Evolutionary conservation across 2,797 vertebrate species (phyloP).

Genomic region (Kryptopterus vitreolus): DNA sequence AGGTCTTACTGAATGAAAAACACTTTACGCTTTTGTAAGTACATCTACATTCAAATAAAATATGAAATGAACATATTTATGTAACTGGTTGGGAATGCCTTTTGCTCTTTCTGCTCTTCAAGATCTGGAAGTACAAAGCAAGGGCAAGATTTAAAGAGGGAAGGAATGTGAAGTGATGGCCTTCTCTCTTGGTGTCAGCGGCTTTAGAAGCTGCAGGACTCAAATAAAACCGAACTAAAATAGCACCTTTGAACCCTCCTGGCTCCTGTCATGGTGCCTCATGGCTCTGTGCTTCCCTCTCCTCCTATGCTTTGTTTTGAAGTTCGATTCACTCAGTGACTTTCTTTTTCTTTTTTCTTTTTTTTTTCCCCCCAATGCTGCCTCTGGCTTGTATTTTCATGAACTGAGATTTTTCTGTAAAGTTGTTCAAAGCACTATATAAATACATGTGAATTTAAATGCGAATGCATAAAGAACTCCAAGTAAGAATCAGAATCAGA

Average conservation of each 20-base stretch:
- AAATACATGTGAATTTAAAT: background rate
- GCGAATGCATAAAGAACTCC: no score
- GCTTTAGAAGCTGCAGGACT: slow-evolving; percentile 55
- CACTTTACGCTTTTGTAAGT: background rate
- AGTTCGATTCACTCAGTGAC: background rate
- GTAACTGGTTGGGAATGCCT: background rate
- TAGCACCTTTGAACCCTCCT: slow-evolving; percentile 54
- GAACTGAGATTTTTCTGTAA: background rate
- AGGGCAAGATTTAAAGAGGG: slow-evolving; percentile 10
- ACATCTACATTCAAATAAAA: background rate
- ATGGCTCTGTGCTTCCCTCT: slow-evolving; percentile 15
- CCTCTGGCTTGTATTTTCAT: background rate
- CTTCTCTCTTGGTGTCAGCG: slow-evolving; percentile 60
- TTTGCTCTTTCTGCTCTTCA: background rate
- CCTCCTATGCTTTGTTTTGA: background rate
- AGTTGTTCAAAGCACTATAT: background rate
- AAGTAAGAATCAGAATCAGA: no score
- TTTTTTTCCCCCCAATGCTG: no score
- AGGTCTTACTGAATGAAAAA: background rate
- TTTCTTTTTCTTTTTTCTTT: slow-evolving; percentile 2
- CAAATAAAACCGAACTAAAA: slow-evolving; percentile 55
- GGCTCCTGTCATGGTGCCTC: slow-evolving; percentile 43
- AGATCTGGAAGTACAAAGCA: background rate
- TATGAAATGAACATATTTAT: background rate
- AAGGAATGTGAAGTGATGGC: slow-evolving; percentile 31